Percentiles rank a stretch among this genome's conserved stretches.
phyloP scores from a whole-genome alignment of 2,113 vertebrate species.

The Phasianus colchicus region DNA sequence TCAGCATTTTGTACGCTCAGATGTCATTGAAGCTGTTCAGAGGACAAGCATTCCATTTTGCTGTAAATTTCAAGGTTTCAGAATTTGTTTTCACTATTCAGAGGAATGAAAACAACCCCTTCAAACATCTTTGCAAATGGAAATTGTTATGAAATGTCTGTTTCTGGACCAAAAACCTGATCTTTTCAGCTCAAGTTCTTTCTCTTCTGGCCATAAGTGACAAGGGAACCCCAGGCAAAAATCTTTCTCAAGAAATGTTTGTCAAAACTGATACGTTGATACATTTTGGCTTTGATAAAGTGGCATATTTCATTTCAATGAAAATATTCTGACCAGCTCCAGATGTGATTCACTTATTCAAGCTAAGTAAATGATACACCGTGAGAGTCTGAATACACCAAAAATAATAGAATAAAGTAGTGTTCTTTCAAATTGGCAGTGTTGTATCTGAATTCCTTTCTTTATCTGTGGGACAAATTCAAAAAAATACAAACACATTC shows the following conservation, averaged over 20 bases:
- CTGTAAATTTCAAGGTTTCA: constrained; percentile 33
- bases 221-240: constrained; percentile 52
- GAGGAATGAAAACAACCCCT: constrained; percentile 58
- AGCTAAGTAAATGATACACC: constrained; percentile 58
- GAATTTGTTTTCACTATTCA: constrained; percentile 57
- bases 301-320: constrained; percentile 54
- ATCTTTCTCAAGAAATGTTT: constrained; percentile 56
- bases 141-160: constrained; percentile 56
- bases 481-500: constrained; percentile 1
- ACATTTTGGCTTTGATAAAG: constrained; percentile 65
- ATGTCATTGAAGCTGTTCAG: constrained; percentile 22
- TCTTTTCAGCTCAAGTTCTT: constrained; percentile 52
- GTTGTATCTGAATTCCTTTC: constrained; percentile 2
- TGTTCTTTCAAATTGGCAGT: constrained; percentile 5
- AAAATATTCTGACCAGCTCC: constrained; percentile 61
- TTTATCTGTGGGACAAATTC: constrained; percentile 1
- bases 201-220: constrained; percentile 26
- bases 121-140: constrained; percentile 44
- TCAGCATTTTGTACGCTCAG: constrained; percentile 52
- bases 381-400: constrained; percentile 30
- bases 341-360: constrained; percentile 64
- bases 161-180: constrained; percentile 50
- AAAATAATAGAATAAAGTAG: constrained; percentile 1
- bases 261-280: constrained; percentile 62
- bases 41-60: constrained; percentile 38